phyloP scores from a whole-genome alignment of 1,140 invertebrate genomes.

The Drosophila auraria region DNA sequence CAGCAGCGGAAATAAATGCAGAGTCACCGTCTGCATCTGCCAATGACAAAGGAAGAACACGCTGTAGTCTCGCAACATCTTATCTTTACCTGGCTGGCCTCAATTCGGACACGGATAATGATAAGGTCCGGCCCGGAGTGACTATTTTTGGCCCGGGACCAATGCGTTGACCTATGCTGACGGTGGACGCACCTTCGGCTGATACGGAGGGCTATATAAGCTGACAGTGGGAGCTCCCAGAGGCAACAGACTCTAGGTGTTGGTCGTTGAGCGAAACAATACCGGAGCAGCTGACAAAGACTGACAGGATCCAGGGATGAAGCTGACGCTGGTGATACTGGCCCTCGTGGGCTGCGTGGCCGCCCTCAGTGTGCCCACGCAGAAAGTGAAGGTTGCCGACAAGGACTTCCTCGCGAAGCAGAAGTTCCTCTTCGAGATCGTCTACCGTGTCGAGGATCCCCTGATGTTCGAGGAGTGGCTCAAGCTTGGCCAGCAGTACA shows the following conservation, averaged over 20 bases:
- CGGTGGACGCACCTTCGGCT: conserved; percentile 7
- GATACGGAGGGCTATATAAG: conserved; percentile 19
- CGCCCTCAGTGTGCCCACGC: conserved; percentile 15
- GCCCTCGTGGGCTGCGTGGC: conserved; percentile 17
- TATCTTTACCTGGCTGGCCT: conserved; percentile 14
- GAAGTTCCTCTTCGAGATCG: conserved; percentile 12
- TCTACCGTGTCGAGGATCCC: conserved; percentile 4
- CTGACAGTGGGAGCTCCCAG: not conserved
- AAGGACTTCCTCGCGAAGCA: conserved; percentile 13
- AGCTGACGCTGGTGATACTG: conserved; percentile 19
- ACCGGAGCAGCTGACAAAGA: conserved; percentile 18
- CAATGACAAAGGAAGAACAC: conserved; percentile 2
- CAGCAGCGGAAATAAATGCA: not conserved
- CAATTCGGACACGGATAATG: conserved; percentile 7
- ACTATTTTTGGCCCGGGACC: conserved; percentile 13
- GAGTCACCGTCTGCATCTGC: not conserved
- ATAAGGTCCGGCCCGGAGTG: not conserved
- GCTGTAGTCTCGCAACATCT: conserved; percentile 9
- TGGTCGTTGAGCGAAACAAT: conserved; percentile 7
- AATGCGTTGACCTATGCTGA: conserved; percentile 14
- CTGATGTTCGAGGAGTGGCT: conserved; percentile 16
- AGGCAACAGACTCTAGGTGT: conserved; percentile 21
- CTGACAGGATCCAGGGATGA: conserved; percentile 17
- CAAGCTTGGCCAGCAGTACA: conserved; percentile 5
- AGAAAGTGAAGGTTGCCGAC: conserved; percentile 15